Conservation (phyloP, 2,888 invertebrate species). For the Argyra leucocephala region DNA sequence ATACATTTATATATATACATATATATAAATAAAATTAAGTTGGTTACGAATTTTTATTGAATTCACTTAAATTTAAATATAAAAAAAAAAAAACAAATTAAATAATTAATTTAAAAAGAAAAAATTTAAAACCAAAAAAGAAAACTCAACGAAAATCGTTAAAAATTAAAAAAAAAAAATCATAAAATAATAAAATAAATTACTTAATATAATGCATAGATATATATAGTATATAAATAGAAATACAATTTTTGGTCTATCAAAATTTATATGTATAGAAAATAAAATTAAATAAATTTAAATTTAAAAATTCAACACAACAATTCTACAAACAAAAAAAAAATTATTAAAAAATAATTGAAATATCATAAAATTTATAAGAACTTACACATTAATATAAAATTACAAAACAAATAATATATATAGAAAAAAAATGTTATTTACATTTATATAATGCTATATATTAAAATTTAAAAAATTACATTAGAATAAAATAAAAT, state of each 20-base stretch:
- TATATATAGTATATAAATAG: neutral
- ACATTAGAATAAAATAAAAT: too few relatives aligned
- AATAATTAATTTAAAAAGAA: neutral
- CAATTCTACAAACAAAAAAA: too few relatives aligned
- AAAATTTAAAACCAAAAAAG: neutral
- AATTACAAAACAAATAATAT: too few relatives aligned
- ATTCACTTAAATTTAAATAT: neutral
- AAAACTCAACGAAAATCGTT: neutral
- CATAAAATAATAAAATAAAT: neutral
- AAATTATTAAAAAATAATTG: too few relatives aligned
- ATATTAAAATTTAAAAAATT: too few relatives aligned
- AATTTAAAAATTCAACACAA: too few relatives aligned
- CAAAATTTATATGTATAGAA: neutral
- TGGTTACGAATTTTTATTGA: slow-evolving; percentile 6
- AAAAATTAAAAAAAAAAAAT: neutral
- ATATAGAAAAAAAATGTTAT: too few relatives aligned
- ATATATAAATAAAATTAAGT: neutral
- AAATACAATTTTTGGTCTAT: neutral
- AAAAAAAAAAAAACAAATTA: neutral
- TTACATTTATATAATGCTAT: too few relatives aligned
- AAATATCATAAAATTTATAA: too few relatives aligned
- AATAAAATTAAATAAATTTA: neutral
- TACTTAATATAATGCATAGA: neutral
- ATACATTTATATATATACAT: neutral
- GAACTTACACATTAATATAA: too few relatives aligned